These are phyloP conservation scores for Cherax destructor DNA, from an alignment of 1,140 invertebrate species.

Conservation along the genomic window DNA sequence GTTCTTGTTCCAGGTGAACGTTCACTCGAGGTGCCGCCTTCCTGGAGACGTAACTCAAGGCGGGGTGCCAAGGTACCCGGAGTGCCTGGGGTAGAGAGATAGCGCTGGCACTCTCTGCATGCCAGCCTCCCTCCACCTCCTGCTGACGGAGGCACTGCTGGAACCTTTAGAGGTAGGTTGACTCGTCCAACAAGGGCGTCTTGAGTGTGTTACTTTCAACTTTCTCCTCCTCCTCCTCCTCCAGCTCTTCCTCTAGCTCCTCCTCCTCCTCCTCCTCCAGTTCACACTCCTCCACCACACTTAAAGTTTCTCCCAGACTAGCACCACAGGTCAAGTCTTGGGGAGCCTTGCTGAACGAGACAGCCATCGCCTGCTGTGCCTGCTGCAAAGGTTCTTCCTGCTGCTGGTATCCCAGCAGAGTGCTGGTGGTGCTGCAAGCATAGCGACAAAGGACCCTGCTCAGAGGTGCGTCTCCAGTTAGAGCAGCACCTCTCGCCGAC, in stretches of 20 bases:
- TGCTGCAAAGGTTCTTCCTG: neutral
- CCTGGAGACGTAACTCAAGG: constrained; percentile 49
- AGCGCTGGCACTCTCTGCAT: constrained; percentile 29
- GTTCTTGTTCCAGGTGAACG: neutral
- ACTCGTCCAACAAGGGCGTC: constrained; percentile 47
- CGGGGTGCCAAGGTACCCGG: constrained; percentile 32
- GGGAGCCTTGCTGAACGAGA: constrained; percentile 22
- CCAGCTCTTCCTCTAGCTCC: neutral
- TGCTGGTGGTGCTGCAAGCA: too few species aligned
- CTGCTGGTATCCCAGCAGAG: neutral
- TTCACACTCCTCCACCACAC: constrained; percentile 53
- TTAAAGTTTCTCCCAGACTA: constrained; percentile 54
- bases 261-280: constrained; percentile 22
- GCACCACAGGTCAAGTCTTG: constrained; percentile 43
- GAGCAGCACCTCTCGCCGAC: constrained; percentile 72
- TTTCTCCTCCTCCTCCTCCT: neutral
- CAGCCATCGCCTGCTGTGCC: constrained; percentile 12
- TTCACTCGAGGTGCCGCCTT: constrained; percentile 54
- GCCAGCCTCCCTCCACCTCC: constrained; percentile 28
- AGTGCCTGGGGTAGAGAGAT: neutral
- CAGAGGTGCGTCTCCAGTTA: constrained; percentile 69
- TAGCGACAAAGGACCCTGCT: constrained; percentile 24
- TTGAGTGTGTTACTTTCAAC: constrained; percentile 20
- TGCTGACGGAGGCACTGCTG: constrained; percentile 15
- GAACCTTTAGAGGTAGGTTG: constrained; percentile 57